These are phyloP conservation scores for Trematocara macrostoma DNA, from an alignment of 2,113 vertebrate genomes.

Conservation along the genomic window DNA sequence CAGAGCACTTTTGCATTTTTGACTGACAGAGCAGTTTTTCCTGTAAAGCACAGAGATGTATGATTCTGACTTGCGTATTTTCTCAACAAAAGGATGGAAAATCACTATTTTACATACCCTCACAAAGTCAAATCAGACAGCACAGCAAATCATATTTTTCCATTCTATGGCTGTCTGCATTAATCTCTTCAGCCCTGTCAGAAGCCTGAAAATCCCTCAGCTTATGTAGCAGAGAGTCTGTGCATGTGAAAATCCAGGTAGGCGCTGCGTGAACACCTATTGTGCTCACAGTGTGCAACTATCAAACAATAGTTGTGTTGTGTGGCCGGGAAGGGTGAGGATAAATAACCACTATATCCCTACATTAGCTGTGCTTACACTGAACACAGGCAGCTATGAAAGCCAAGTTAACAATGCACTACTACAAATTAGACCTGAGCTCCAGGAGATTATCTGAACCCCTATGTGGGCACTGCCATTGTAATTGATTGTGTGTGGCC, in stretches of 20 bases:
- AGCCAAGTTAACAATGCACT: background rate
- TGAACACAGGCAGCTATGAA: background rate
- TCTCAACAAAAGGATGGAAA: background rate
- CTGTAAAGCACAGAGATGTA: background rate
- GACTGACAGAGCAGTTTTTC: background rate
- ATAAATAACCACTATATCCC: background rate
- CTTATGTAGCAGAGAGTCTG: background rate
- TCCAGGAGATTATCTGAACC: background rate
- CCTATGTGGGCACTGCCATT: background rate
- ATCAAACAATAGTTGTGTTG: constrained; percentile 15
- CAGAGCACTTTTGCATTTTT: background rate
- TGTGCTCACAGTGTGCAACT: background rate
- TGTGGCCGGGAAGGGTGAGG: background rate
- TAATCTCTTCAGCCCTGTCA: background rate
- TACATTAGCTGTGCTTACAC: constrained; percentile 13
- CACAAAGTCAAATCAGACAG: background rate
- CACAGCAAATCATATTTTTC: constrained; percentile 8
- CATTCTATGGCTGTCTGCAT: background rate
- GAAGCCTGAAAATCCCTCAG: background rate
- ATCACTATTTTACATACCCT: constrained; percentile 3
- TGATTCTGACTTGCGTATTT: background rate
- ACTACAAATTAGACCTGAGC: constrained; percentile 15
- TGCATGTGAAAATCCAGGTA: constrained; percentile 12
- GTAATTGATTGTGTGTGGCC: background rate
- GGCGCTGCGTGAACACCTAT: background rate